Conservation (phyloP, 2,797 vertebrate genomes). For the Enteromius paludinosus region DNA sequence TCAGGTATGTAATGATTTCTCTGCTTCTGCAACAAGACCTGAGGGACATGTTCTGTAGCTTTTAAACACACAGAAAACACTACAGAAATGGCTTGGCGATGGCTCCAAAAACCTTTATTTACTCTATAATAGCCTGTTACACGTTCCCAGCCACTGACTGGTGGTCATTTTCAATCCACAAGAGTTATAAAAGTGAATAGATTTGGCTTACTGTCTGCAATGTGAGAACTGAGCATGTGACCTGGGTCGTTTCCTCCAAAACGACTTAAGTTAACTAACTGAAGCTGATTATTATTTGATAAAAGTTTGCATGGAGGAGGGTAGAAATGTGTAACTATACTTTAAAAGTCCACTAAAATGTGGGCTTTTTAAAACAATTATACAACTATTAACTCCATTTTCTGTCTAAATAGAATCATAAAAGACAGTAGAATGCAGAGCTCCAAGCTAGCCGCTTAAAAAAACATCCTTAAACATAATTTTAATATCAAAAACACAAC, state of each 20-base stretch:
- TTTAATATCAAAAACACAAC: background rate
- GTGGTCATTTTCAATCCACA: background rate
- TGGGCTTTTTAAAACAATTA: background rate
- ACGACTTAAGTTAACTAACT: background rate
- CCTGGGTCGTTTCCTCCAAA: background rate
- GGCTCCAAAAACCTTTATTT: slow-evolving; percentile 14
- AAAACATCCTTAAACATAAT: background rate
- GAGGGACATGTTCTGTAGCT: slow-evolving; percentile 6
- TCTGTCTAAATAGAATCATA: background rate
- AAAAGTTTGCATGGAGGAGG: background rate
- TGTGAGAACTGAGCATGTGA: background rate
- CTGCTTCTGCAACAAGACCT: slow-evolving; percentile 19
- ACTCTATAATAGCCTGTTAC: slow-evolving; percentile 3
- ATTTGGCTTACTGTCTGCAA: background rate
- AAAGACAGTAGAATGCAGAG: background rate
- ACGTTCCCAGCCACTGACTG: slow-evolving; percentile 1
- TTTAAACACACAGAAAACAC: slow-evolving; percentile 29
- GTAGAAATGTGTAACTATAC: background rate
- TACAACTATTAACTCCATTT: background rate
- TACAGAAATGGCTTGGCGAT: background rate
- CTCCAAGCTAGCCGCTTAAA: background rate
- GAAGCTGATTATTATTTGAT: background rate
- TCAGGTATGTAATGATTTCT: slow-evolving; percentile 30
- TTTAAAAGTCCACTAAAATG: background rate
- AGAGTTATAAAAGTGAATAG: background rate